Conservation (phyloP, 2,888 invertebrate genomes). For the Eupithecia exiguata region DNA sequence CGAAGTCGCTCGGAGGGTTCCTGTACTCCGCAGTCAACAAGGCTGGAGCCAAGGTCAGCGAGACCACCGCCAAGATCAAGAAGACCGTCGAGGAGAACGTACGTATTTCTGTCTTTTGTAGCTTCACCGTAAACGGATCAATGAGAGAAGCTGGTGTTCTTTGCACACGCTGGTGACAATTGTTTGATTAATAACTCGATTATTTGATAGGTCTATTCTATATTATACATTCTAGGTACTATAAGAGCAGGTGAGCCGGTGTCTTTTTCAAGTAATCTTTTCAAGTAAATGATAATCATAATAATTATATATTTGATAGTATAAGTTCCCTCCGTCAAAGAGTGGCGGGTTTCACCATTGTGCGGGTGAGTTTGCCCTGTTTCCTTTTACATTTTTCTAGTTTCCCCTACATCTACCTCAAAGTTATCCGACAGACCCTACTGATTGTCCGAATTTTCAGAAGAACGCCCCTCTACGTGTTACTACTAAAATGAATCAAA, state of each 20-base stretch:
- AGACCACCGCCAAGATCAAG: conserved; percentile 96
- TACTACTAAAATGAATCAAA: too few species aligned
- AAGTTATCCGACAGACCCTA: too few species aligned
- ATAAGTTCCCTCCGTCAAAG: not conserved
- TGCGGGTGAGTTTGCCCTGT: not conserved
- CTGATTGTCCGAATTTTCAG: too few species aligned
- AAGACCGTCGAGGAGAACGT: conserved; percentile 98
- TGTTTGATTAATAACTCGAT: not conserved
- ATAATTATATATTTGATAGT: too few species aligned
- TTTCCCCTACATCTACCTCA: too few species aligned
- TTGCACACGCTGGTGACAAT: not conserved
- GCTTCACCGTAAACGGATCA: not conserved
- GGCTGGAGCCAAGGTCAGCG: conserved; percentile 95
- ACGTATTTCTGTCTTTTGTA: conserved; percentile 70
- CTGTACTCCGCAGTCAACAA: conserved; percentile 98
- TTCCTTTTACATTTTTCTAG: too few species aligned
- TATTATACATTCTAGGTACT: too few species aligned
- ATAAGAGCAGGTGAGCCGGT: not conserved
- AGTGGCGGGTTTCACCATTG: not conserved
- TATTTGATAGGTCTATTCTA: not conserved
- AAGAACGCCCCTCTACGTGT: too few species aligned
- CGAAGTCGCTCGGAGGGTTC: conserved; percentile 95
- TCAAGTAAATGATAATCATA: too few species aligned
- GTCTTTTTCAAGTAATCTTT: not conserved
- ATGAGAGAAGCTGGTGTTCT: not conserved